Percentiles rank a stretch among this genome's conserved stretches.
phyloP scores from a whole-genome alignment of 2,888 invertebrate species.

The Abrostola tripartita region DNA sequence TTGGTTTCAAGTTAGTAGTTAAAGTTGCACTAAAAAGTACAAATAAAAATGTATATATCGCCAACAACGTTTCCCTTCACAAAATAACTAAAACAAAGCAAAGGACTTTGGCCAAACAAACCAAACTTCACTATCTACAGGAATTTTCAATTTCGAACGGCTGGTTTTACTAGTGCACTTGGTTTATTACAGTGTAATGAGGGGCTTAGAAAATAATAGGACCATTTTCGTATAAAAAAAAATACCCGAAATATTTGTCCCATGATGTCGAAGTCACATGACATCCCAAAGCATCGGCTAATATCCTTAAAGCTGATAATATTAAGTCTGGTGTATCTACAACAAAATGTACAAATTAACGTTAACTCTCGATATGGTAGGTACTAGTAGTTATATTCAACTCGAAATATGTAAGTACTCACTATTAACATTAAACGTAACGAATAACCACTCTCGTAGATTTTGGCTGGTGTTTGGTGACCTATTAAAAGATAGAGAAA shows the following conservation, averaged over 20 bases:
- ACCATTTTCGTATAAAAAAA: background rate
- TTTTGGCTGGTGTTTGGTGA: conserved; percentile 90
- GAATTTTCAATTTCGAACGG: too few species aligned
- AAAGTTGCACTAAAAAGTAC: conserved; percentile 74
- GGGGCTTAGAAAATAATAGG: too few species aligned
- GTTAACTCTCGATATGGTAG: background rate
- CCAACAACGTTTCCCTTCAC: too few species aligned
- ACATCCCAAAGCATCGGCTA: conserved; percentile 93
- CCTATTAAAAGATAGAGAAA: conserved; percentile 61
- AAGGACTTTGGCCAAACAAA: too few species aligned
- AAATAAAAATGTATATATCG: background rate
- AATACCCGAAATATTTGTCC: conserved; percentile 90
- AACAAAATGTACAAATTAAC: conserved; percentile 25
- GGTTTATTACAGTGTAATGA: too few species aligned
- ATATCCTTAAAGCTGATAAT: conserved; percentile 91
- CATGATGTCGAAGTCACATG: conserved; percentile 94
- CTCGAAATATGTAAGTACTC: conserved; percentile 33
- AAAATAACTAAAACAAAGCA: too few species aligned
- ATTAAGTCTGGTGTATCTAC: conserved; percentile 91
- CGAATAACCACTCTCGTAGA: conserved; percentile 89
- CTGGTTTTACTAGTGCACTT: too few species aligned
- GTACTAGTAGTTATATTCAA: background rate
- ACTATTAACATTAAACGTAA: conserved; percentile 89
- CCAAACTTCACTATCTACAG: too few species aligned
- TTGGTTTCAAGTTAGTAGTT: conserved; percentile 76